Percentiles rank a stretch among this genome's conserved stretches.
Evolutionary conservation across 1,140 invertebrate genomes (phyloP).

Genomic region (Hypsibius dujardini): DNA sequence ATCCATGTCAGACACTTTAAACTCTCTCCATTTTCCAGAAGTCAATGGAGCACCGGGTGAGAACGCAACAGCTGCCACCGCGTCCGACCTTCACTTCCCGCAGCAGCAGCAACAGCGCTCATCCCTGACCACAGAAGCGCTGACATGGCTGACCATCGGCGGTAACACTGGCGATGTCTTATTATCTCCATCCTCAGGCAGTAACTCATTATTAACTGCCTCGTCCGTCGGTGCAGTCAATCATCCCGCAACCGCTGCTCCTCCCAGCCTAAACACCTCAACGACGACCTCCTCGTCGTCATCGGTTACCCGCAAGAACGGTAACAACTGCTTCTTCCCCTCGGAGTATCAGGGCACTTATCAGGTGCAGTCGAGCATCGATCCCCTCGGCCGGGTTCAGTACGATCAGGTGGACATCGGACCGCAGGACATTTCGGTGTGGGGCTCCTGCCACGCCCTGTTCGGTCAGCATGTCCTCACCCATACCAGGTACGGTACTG

Average conservation of each 20-base stretch:
- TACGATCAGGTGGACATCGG: slow-evolving; percentile 16
- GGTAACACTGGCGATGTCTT: neutral
- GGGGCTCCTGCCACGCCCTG: slow-evolving; percentile 15
- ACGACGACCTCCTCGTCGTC: neutral
- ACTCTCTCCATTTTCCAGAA: too few species aligned
- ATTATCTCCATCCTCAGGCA: neutral
- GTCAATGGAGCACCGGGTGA: too few species aligned
- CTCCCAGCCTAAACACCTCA: neutral
- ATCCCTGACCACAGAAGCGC: too few species aligned
- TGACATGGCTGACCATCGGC: neutral
- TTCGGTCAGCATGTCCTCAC: slow-evolving; percentile 3
- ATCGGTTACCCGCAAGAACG: neutral
- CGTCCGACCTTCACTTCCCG: too few species aligned
- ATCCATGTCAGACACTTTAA: too few species aligned
- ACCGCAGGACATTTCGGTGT: slow-evolving; percentile 13
- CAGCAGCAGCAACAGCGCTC: too few species aligned
- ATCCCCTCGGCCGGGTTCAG: neutral
- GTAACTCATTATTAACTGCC: slow-evolving; percentile 7
- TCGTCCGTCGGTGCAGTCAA: neutral
- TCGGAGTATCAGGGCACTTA: slow-evolving; percentile 16
- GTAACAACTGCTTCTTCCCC: slow-evolving; percentile 13
- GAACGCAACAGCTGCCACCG: too few species aligned
- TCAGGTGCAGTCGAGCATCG: slow-evolving; percentile 1
- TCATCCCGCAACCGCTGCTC: neutral
- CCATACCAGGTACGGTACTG: neutral